Evolutionary conservation across 37 sponge, comb jelly and placozoan species (phyloP), one percentile per base, ranked within the genome.

Genomic region (Geodia barretti): DNA sequence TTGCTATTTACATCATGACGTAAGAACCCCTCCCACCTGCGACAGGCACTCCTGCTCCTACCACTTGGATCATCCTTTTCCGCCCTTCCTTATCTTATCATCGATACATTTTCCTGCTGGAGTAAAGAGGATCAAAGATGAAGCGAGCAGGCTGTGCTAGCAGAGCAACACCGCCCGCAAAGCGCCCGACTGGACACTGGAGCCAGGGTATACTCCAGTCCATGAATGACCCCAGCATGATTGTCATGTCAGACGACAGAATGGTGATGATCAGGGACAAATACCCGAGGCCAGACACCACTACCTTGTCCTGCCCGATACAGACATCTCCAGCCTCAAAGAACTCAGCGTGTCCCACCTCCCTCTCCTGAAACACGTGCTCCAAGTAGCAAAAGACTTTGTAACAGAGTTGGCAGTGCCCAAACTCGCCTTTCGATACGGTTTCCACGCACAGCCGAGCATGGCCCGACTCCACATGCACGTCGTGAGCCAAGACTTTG

Each of bases 241-340:
- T 87, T 0, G 87, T 95, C 39, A 62, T 83, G 26, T 72, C 77
- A 11, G 90, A 95, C 74, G 91, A 90, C 4, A 61, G 41, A n/a
- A 83, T 74, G 21, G 90, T 95, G 26, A 73, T 64, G 8, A 95
- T 95, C 54, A 93, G 73, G 40, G 96, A 95, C 69, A 81, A 59
- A 35, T 95, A 73, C 63, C 96, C 96, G 92, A 95, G 81, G 89
- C 93, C 23, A 89, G 59, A 37, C 90, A 95, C 36, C 96, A 95
- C 83, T 95, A 79, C 38, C 77, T 95, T 25, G 83, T 92, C 21
- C 67, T 95, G 34, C 91, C 95, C 23, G 84, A 43, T 61, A 80
- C 82, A 30, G 43, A 81, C 39, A 85, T 92, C 25, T 29, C 88
- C 2, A 43, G 37, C 21, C 69, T 95, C 19, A 85, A 68, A 39